Base-by-base conservation (phyloP, 2,797 vertebrate genomes). In the Sorex maritimensis region DNA sequence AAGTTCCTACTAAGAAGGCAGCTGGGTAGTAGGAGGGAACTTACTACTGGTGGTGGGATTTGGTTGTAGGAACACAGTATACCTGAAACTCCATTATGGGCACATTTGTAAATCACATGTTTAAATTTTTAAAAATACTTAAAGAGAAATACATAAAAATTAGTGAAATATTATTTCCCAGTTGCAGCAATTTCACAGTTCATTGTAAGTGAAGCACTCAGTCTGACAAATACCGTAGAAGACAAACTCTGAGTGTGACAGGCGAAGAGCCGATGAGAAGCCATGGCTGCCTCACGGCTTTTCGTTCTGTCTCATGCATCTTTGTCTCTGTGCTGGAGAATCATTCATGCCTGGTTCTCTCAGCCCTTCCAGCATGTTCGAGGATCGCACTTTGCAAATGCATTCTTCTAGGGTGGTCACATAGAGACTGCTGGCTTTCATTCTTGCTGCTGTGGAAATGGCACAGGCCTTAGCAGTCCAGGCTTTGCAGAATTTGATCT, bases 141-240 rank as follows among this genome's bases (percentile, higher is more conserved):
- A 4, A 21, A 61, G 21, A 23, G 21, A 61, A 61, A 19, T 61
- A 61, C 21, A 44, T 44, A 7, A 61, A 61, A 61, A 52, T 52
- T 6, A 19, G 58, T 23, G 7, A 44, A 90, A 79, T 78, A 5
- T 88, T 88, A 28, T 78, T 75, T 68, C n/a, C 28, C 69, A 83
- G 69, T 28, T 44, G 83, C 52, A 34, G 3, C 86, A 49, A 49
- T 77, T 19, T 94, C 34, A 28, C 4, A 77, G 81, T 63, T 15
- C 19, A 83, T 30, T 67, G 34, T 17, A 26, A 90, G 19, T 82
- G 44, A 87, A 95, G 81, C 11, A 77, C 34, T 15, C 2, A 80
- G 77, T 28, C 30, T 41, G 75, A 77, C 0, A 55, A 78, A 46
- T 15, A 68, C 3, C 65, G 38, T 17, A 19, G 15, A 73, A 67